Conservation (phyloP, 2,797 vertebrate genomes). For the Squalus acanthias region DNA sequence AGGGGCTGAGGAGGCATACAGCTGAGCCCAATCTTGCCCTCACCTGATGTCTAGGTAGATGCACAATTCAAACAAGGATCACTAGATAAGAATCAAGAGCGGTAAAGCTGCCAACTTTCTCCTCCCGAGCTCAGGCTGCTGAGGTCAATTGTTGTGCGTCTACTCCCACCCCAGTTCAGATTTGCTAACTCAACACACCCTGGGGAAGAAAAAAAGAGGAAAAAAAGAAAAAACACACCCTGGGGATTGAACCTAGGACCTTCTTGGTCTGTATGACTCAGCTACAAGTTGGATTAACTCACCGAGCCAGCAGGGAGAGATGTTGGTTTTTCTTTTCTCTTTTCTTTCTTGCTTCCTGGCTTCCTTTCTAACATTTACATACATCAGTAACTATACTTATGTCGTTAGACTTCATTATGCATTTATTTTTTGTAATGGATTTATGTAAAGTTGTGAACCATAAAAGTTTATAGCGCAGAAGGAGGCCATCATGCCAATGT, state of each 20-base stretch:
- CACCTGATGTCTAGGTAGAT: neutral
- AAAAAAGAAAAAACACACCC: neutral
- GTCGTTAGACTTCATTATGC: neutral
- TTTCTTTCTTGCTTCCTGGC: neutral
- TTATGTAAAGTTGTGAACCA: neutral
- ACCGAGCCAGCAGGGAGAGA: neutral
- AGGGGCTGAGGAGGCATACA: neutral
- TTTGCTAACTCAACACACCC: neutral
- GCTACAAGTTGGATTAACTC: neutral
- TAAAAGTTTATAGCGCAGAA: conserved; percentile 6
- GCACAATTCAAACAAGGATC: neutral
- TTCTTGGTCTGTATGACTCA: neutral
- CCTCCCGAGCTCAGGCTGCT: neutral
- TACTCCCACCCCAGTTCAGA: neutral
- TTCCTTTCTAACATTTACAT: neutral
- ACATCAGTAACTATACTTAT: neutral
- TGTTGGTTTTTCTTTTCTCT: neutral
- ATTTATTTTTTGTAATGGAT: neutral
- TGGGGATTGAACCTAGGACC: neutral
- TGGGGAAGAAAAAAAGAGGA: too few relatives aligned
- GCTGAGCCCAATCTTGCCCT: neutral
- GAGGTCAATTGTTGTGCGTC: neutral
- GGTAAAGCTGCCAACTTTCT: neutral
- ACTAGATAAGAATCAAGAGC: neutral
- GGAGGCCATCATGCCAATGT: neutral